Conservation (phyloP, 2,113 vertebrate species). For the Ibidorhyncha struthersii region DNA sequence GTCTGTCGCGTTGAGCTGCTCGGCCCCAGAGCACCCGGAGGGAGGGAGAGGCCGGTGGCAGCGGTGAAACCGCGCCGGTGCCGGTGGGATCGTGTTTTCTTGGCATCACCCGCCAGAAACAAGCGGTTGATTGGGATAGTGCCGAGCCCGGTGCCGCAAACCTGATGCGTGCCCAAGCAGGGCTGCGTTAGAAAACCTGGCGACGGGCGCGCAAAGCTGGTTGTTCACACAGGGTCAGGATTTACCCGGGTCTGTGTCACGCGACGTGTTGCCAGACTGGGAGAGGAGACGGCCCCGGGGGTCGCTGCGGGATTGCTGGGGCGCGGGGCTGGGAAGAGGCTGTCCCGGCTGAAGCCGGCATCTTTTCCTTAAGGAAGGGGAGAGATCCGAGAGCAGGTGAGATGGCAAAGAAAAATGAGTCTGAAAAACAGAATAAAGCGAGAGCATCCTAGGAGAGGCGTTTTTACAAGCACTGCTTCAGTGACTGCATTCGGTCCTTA, state of each 20-base stretch:
- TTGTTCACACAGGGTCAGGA: not conserved
- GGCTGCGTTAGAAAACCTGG: not conserved
- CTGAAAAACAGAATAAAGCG: slow-evolving; percentile 32
- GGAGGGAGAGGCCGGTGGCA: rapidly evolving
- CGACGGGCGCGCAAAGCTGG: not conserved
- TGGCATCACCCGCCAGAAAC: not conserved
- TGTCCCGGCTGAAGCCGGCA: not conserved
- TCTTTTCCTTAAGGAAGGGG: not conserved
- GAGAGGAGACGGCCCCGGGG: not conserved
- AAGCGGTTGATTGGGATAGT: rapidly evolving
- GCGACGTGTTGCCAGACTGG: rapidly evolving
- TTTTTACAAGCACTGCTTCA: not conserved
- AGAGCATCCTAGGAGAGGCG: not conserved
- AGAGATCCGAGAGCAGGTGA: not conserved
- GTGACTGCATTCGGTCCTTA: not conserved
- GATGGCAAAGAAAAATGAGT: rapidly evolving
- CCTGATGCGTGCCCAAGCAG: rapidly evolving
- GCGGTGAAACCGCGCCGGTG: rapidly evolving
- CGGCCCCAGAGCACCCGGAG: not conserved
- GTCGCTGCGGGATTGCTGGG: rapidly evolving
- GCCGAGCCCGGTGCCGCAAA: rapidly evolving
- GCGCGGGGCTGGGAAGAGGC: not conserved
- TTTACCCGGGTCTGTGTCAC: not conserved
- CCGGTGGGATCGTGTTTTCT: rapidly evolving
- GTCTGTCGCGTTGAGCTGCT: not conserved